A percentile compares a stretch with the other conserved stretches of the same genome.
Conservation (phyloP, 2,113 vertebrate species). For the Stegostoma tigrinum region DNA sequence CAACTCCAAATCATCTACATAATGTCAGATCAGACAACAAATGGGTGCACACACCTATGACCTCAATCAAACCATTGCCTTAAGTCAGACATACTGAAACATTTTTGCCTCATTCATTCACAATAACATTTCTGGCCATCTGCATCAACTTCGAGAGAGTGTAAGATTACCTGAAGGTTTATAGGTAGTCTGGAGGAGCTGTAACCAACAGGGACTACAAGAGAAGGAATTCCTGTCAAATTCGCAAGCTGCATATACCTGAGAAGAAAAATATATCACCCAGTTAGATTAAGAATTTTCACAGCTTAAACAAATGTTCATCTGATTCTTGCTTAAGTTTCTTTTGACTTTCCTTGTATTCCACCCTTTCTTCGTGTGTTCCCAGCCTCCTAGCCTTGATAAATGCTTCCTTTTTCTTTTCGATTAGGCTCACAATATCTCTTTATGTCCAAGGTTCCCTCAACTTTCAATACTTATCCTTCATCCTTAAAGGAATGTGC, state of each 20-base stretch:
- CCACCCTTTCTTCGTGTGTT: too few relatives aligned
- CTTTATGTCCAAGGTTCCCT: too few relatives aligned
- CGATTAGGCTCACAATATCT: too few relatives aligned
- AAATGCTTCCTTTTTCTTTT: too few relatives aligned
- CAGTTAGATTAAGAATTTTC: neutral
- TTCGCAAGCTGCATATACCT: slow-evolving; percentile 55
- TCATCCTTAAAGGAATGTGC: too few relatives aligned
- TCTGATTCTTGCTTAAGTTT: too few relatives aligned
- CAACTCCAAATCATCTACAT: too few relatives aligned
- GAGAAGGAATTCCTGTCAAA: slow-evolving; percentile 52
- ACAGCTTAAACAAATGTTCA: neutral
- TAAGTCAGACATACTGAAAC: neutral
- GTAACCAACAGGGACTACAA: slow-evolving; percentile 53
- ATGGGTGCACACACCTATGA: neutral
- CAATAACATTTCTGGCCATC: neutral
- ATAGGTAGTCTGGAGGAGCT: slow-evolving; percentile 48
- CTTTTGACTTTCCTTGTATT: too few relatives aligned
- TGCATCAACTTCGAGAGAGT: neutral
- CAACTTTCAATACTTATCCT: too few relatives aligned
- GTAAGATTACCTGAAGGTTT: slow-evolving; percentile 45
- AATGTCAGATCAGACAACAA: neutral
- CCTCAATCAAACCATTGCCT: neutral
- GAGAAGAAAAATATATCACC: neutral
- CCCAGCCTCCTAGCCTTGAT: too few relatives aligned
- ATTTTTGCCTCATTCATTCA: neutral